phyloP scores from a whole-genome alignment of 2,113 vertebrate species.

The Lichenostomus cassidix region DNA sequence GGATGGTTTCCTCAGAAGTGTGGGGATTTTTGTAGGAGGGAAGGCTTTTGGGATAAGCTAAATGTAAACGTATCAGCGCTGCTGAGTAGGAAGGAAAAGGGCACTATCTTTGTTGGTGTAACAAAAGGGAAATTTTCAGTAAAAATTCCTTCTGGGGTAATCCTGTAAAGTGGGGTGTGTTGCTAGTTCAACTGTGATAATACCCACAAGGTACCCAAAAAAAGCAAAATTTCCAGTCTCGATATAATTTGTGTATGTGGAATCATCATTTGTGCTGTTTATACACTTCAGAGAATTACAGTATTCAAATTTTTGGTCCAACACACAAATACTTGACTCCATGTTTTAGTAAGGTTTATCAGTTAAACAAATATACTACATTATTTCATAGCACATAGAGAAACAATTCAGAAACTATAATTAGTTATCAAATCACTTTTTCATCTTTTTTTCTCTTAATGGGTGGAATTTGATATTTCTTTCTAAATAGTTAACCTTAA shows the following conservation, averaged over 20 bases:
- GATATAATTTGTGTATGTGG: not conserved
- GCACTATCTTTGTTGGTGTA: not conserved
- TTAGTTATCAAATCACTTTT: not conserved
- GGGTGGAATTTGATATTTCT: not conserved
- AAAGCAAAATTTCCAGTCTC: not conserved
- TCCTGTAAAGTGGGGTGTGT: not conserved
- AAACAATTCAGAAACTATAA: not conserved
- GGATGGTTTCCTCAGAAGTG: not conserved
- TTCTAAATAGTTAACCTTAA: not conserved
- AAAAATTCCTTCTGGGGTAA: not conserved
- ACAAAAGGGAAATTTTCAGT: not conserved
- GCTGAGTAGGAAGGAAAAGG: not conserved
- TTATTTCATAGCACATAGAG: not conserved
- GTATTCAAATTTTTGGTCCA: not conserved
- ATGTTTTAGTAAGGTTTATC: not conserved
- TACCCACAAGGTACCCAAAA: not conserved
- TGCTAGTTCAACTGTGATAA: not conserved
- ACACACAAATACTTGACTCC: not conserved
- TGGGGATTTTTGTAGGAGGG: not conserved
- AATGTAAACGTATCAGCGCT: not conserved
- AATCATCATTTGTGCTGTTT: not conserved
- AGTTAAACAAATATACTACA: not conserved
- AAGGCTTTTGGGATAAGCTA: not conserved
- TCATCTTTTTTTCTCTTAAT: not conserved
- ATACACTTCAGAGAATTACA: not conserved